A percentile compares a stretch with the other conserved stretches of the same genome.
Evolutionary conservation across 2,888 invertebrate genomes (phyloP).

Genomic region (Nymphalis urticae): DNA sequence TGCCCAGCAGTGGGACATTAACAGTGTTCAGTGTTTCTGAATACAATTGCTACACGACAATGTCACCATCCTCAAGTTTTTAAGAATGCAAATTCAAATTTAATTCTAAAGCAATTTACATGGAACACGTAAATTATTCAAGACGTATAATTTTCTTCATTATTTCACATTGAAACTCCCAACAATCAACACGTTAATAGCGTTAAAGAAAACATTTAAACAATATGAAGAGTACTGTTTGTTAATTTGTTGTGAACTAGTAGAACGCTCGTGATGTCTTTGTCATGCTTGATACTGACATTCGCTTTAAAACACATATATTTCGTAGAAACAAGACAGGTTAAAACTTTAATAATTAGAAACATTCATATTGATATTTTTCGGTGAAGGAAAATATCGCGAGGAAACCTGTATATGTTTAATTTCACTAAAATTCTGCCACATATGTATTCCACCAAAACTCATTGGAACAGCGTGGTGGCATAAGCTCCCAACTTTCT

Average conservation of each 20-base stretch:
- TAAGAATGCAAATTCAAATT: not conserved
- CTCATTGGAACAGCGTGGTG: too few species aligned
- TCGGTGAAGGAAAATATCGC: too few species aligned
- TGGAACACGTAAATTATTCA: conserved; percentile 5
- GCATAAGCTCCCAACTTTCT: too few species aligned
- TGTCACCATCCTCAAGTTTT: not conserved
- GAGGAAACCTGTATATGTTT: too few species aligned
- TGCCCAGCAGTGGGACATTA: too few species aligned
- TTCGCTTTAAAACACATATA: not conserved
- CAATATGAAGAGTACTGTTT: conserved; percentile 5
- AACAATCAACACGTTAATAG: conserved; percentile 23
- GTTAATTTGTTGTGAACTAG: conserved; percentile 1
- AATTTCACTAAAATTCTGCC: too few species aligned
- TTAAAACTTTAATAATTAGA: too few species aligned
- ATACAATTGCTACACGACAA: not conserved
- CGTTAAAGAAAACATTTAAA: conserved; percentile 13
- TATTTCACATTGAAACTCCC: conserved; percentile 24
- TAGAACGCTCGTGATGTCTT: not conserved
- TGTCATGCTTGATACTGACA: not conserved
- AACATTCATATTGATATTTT: too few species aligned
- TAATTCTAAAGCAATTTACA: conserved; percentile 16
- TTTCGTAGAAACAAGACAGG: not conserved
- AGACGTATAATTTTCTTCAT: conserved; percentile 17
- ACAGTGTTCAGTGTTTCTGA: too few species aligned
- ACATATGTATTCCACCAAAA: too few species aligned